A percentile compares a stretch with the other conserved stretches of the same genome.
These are phyloP conservation scores for Aphelinus atriplicis DNA, from an alignment of 1,140 invertebrate species.

Conservation along the genomic window DNA sequence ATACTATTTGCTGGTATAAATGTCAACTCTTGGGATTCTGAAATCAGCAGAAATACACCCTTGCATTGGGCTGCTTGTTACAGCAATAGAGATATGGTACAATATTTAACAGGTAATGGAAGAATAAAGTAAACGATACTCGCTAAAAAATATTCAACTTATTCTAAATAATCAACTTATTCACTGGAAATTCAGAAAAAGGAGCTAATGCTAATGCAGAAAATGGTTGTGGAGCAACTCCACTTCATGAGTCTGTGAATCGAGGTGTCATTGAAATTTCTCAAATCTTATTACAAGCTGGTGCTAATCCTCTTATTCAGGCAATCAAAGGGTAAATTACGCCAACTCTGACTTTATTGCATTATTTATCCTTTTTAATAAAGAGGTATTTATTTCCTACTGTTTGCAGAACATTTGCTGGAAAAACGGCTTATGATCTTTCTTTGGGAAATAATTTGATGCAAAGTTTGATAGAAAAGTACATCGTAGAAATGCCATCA, in stretches of 20 bases:
- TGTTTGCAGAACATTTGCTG: slow-evolving; percentile 62
- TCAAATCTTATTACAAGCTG: slow-evolving; percentile 68
- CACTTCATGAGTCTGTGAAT: slow-evolving; percentile 73
- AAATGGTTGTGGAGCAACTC: slow-evolving; percentile 71
- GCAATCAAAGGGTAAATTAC: slow-evolving; percentile 67
- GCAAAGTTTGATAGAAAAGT: slow-evolving; percentile 59
- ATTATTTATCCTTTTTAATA: no score
- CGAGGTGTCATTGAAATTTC: slow-evolving; percentile 69
- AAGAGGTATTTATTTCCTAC: no score
- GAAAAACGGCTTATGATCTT: slow-evolving; percentile 64
- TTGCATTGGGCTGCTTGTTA: slow-evolving; percentile 76
- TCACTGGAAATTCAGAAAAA: slow-evolving; percentile 59
- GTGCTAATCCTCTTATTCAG: slow-evolving; percentile 69
- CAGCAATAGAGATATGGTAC: slow-evolving; percentile 69
- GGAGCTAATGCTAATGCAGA: slow-evolving; percentile 67
- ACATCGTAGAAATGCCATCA: slow-evolving; percentile 48
- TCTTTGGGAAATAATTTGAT: slow-evolving; percentile 64
- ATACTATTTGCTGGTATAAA: slow-evolving; percentile 68
- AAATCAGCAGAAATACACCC: slow-evolving; percentile 71
- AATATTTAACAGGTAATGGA: slow-evolving; percentile 68
- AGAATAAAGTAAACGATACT: no score
- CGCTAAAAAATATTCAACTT: neutral
- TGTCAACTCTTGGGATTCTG: slow-evolving; percentile 71
- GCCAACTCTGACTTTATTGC: no score
- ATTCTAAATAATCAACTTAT: slow-evolving; percentile 34